phyloP scores from a whole-genome alignment of 2,113 vertebrate species.

The Etheostoma spectabile region DNA sequence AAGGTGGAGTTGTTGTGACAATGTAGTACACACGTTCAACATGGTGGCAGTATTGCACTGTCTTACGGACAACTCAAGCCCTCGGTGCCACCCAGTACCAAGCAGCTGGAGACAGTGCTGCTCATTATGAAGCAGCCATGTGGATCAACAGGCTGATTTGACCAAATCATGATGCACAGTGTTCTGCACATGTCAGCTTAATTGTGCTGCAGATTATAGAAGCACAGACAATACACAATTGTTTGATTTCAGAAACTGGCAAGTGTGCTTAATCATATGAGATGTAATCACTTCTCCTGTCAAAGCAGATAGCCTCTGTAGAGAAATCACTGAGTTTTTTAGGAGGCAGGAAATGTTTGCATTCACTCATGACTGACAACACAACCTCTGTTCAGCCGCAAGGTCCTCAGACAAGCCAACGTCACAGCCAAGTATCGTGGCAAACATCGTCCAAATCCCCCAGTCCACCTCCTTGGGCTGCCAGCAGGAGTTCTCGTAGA shows the following conservation, averaged over 20 bases:
- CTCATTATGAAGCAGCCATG: constrained; percentile 37
- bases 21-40: constrained; percentile 69
- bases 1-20: constrained; percentile 30
- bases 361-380: constrained; percentile 72
- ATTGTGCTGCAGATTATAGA: neutral
- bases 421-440: constrained; percentile 60
- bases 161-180: constrained; percentile 4
- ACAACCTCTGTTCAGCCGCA: constrained; percentile 58
- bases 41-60: constrained; percentile 84
- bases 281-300: constrained; percentile 29
- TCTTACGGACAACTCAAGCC: constrained; percentile 37
- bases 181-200: neutral
- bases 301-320: constrained; percentile 45
- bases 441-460: constrained; percentile 68
- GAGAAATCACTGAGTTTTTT: constrained; percentile 56
- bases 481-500: constrained; percentile 68
- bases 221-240: constrained; percentile 5
- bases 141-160: constrained; percentile 33
- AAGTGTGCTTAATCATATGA: constrained; percentile 12
- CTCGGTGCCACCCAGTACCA: constrained; percentile 51
- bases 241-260: neutral
- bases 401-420: constrained; percentile 44
- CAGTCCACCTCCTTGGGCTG: constrained; percentile 50
- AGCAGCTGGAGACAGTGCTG: constrained; percentile 47
- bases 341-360: constrained; percentile 64